phyloP scores from a whole-genome alignment of 2,888 invertebrate species.

The Unio pictorum region DNA sequence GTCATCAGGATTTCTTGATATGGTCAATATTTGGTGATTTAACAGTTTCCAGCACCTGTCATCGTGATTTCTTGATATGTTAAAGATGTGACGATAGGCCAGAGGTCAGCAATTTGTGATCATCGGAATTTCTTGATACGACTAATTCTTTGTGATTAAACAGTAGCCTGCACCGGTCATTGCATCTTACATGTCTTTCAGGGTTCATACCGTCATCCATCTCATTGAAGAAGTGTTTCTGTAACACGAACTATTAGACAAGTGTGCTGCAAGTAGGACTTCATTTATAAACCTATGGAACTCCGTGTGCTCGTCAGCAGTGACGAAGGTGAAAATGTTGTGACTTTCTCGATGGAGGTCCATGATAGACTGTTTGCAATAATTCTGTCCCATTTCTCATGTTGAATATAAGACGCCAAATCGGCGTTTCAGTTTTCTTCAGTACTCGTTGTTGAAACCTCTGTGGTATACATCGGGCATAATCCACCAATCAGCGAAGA shows the following conservation, averaged over 20 bases:
- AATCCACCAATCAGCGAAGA: too few relatives aligned
- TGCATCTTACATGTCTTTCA: constrained; percentile 12
- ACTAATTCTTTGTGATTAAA: constrained; percentile 12
- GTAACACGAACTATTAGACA: constrained; percentile 25
- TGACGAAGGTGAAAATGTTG: constrained; percentile 41
- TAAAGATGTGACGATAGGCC: too few relatives aligned
- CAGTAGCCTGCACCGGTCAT: constrained; percentile 50
- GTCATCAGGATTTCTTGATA: too few relatives aligned
- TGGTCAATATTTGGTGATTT: too few relatives aligned
- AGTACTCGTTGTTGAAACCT: constrained; percentile 48
- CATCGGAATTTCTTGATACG: too few relatives aligned
- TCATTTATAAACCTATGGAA: constrained; percentile 30
- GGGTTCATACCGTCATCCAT: constrained; percentile 2
- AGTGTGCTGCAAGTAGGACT: constrained; percentile 45
- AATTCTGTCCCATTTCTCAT: constrained; percentile 55
- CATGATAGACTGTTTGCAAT: constrained; percentile 42
- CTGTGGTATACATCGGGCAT: constrained; percentile 45
- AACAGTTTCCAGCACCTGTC: too few relatives aligned
- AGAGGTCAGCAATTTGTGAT: too few relatives aligned
- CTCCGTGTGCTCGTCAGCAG: constrained; percentile 30
- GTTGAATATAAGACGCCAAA: constrained; percentile 44
- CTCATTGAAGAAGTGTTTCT: background rate
- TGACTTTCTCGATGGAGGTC: constrained; percentile 40
- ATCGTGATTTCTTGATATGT: too few relatives aligned
- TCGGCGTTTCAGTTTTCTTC: constrained; percentile 31